phyloP scores from a whole-genome alignment of 92 coral and sea anemone genomes.

The Phenganax marumi region DNA sequence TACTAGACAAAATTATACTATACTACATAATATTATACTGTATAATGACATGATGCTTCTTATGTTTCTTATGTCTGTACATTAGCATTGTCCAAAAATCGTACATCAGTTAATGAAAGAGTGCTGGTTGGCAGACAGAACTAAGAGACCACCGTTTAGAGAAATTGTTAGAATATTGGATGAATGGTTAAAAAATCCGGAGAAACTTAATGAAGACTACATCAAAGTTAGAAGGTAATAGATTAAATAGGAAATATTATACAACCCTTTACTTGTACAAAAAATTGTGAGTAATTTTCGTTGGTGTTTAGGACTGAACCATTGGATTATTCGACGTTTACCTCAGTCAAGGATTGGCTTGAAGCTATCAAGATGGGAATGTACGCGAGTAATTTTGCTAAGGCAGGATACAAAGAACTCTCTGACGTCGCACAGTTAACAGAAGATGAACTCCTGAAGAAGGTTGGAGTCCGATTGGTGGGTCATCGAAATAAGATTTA shows the following conservation, averaged over 20 bases:
- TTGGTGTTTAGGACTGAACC: conserved; percentile 7
- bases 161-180: background rate
- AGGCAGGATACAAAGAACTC: conserved; percentile 23
- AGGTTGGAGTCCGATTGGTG: conserved; percentile 25
- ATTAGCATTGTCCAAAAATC: conserved; percentile 65
- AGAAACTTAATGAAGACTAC: conserved; percentile 19
- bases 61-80: background rate
- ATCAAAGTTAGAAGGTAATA: conserved; percentile 8
- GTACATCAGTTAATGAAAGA: conserved; percentile 71
- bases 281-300: background rate
- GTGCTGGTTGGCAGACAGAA: conserved; percentile 74
- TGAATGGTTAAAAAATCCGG: conserved; percentile 2
- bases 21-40: no score
- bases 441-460: conserved; percentile 23
- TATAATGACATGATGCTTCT: background rate
- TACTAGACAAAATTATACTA: no score
- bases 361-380: conserved; percentile 44
- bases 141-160: conserved; percentile 56
- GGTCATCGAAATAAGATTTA: conserved; percentile 37
- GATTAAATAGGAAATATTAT: background rate
- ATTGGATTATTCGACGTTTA: conserved; percentile 27
- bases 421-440: background rate
- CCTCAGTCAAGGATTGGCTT: conserved; percentile 37
- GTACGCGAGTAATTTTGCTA: conserved; percentile 33
- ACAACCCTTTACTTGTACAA: background rate